Percentiles rank a stretch among this genome's conserved stretches.
Evolutionary conservation across 2,888 invertebrate species (phyloP).

Genomic region (Protonemura montana): DNA sequence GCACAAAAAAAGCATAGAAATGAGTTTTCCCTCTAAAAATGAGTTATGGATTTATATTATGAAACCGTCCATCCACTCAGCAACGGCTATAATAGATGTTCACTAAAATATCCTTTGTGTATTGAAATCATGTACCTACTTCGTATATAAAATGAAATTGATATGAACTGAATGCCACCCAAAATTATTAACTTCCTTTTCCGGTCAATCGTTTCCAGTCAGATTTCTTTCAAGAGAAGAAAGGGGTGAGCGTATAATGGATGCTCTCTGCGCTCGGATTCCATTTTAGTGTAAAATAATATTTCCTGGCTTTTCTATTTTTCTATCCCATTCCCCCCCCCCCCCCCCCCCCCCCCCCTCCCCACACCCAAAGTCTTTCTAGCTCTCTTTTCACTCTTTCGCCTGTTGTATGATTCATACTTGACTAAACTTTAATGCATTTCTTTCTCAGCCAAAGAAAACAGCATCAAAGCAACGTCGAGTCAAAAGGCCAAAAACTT

Average conservation of each 20-base stretch:
- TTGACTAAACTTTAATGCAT: slow-evolving; percentile 34
- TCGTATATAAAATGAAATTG: background rate
- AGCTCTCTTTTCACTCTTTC: slow-evolving; percentile 19
- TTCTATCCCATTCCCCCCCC: background rate
- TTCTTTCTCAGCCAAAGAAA: slow-evolving; percentile 38
- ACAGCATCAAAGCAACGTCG: slow-evolving; percentile 37
- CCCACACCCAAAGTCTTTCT: slow-evolving; percentile 12
- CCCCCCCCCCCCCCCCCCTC: too few species aligned
- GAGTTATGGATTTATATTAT: background rate
- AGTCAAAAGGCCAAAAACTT: slow-evolving; percentile 37
- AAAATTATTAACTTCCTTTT: slow-evolving; percentile 39
- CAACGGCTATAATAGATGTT: background rate
- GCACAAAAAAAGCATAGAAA: background rate
- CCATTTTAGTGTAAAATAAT: slow-evolving; percentile 29
- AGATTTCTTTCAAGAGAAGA: background rate
- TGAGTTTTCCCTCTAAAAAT: background rate
- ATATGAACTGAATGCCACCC: slow-evolving; percentile 29
- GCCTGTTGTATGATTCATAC: slow-evolving; percentile 38
- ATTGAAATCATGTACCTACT: background rate
- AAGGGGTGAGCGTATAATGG: slow-evolving; percentile 20
- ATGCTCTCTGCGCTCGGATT: background rate
- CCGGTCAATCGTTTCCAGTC: slow-evolving; percentile 36
- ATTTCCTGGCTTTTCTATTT: slow-evolving; percentile 10
- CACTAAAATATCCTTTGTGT: background rate
- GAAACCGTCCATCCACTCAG: background rate